Evolutionary conservation across 2,113 vertebrate genomes (phyloP), one percentile per base, ranked within the genome.

Genomic region (Oreochromis niloticus): DNA sequence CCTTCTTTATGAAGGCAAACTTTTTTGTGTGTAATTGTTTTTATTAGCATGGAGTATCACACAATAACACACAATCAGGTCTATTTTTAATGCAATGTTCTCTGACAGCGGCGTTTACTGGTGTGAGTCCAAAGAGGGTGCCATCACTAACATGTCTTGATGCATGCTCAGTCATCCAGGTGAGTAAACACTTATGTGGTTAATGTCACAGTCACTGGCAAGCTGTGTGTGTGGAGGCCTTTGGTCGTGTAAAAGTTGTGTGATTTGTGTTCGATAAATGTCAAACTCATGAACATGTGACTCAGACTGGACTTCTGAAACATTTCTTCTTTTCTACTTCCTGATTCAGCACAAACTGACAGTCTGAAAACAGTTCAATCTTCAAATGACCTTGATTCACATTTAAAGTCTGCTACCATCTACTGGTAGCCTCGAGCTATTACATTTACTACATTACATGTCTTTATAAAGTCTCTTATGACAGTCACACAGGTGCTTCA

Each of bases 141-240:
- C 9, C 19, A 7, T 30, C 56, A 9, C 2, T 59, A 5, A 16
- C 27, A 30, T 4, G 55, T 57, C 55, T 8, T 27, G 55, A 14
- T 57, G 0, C 24, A 57, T 57, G 1, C 55, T 57, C 55, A 57
- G 12, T 57, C 55, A 8, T 57, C 55, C 24, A 5, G 24, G 6
- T 4, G 14, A 57, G 1, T 30, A 57, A 57, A 57, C 55, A 8
- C 2, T 57, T 14, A 24, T 2, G 2, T 24, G 22, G 22, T 24
- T 24, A 24, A 24, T 0, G 1, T 61, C 57, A 61, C 3, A 32
- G 30, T 61, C 57, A 0, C 0, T 32, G 57, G 57, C 10, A 0
- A 2, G 30, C 57, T 1, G 57, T 34, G 8, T 19, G 57, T 10
- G 30, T 32, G 57, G 30, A 61, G 2, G 30, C 30, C 22, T 24